phyloP scores from a whole-genome alignment of 2,888 invertebrate genomes.

The Ptycholaimellus sp. region DNA sequence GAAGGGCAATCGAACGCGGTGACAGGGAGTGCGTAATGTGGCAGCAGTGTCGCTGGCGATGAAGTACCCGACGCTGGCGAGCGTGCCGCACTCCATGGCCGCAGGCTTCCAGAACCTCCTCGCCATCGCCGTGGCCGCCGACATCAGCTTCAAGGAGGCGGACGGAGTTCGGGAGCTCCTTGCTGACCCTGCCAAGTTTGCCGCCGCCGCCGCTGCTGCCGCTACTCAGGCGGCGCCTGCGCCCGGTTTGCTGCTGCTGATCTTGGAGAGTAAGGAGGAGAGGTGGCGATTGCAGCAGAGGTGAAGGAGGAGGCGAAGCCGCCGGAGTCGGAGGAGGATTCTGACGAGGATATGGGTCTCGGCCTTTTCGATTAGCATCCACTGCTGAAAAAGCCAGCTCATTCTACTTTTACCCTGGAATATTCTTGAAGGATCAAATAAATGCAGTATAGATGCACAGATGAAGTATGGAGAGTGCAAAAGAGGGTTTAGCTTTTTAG shows the following conservation, averaged over 20 bases:
- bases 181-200: constrained; percentile 75
- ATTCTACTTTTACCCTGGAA: no score
- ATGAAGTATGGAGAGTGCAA: no score
- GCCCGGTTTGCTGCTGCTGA: no score
- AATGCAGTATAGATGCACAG: no score
- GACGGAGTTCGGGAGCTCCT: no score
- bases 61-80: constrained; percentile 78
- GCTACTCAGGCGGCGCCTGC: no score
- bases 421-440: no score
- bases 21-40: constrained; percentile 60
- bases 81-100: constrained; percentile 77
- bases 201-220: constrained; percentile 41
- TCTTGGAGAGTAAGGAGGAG: no score
- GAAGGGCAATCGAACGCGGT: no score
- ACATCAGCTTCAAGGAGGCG: constrained; percentile 77
- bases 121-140: constrained; percentile 76
- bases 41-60: constrained; percentile 68
- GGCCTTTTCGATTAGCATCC: constrained; percentile 38
- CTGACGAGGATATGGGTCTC: constrained; percentile 74
- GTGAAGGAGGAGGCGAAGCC: constrained; percentile 41
- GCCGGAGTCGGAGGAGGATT: constrained; percentile 50
- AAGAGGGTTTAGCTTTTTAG: no score
- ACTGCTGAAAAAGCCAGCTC: no score
- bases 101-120: constrained; percentile 90
- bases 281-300: constrained; percentile 42